Percentiles rank a stretch among this genome's conserved stretches.
Conservation (phyloP, 2,113 vertebrate genomes). For the Nymphicus hollandicus region DNA sequence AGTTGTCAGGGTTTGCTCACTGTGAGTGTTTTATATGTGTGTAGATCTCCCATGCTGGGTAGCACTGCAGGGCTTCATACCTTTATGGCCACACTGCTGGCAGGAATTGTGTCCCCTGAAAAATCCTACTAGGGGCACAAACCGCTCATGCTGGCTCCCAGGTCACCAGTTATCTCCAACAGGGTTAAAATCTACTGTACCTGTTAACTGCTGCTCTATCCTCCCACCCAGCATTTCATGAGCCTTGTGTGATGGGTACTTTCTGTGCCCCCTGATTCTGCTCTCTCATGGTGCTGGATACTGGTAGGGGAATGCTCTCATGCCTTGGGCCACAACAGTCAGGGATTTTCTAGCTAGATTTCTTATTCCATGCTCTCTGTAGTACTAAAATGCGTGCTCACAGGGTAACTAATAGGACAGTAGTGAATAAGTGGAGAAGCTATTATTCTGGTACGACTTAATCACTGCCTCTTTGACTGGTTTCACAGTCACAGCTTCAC, state of each 20-base stretch:
- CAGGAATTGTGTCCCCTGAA: background rate
- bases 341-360: background rate
- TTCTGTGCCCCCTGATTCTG: background rate
- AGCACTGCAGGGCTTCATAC: background rate
- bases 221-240: background rate
- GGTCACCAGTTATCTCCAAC: background rate
- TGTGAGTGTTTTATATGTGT: rapidly evolving
- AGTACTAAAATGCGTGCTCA: background rate
- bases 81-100: background rate
- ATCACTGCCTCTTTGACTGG: background rate
- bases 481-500: background rate
- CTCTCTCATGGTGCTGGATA: background rate
- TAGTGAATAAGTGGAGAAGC: background rate
- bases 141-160: background rate
- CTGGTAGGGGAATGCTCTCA: background rate
- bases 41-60: background rate
- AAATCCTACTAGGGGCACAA: background rate
- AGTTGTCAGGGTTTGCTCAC: background rate
- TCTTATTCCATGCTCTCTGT: background rate
- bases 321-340: rapidly evolving
- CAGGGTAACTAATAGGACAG: background rate
- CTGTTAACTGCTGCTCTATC: background rate
- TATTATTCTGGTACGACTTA: background rate
- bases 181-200: background rate
- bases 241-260: background rate